Percentiles rank a stretch among this genome's conserved stretches.
These are phyloP conservation scores for Muschampia plurimacula DNA, from an alignment of 2,888 invertebrate genomes.

Conservation along the genomic window DNA sequence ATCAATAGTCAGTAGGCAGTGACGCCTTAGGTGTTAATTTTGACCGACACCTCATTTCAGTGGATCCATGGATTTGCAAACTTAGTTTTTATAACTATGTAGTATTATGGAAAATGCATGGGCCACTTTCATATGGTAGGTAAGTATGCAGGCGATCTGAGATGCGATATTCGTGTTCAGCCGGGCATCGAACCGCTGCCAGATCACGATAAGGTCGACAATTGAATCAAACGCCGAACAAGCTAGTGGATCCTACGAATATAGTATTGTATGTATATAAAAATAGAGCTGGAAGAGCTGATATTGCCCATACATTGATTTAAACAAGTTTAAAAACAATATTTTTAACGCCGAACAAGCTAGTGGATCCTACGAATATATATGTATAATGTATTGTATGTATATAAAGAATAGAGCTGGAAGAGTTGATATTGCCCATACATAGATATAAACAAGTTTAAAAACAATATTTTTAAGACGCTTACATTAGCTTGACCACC, in stretches of 20 bases:
- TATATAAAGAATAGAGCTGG: background rate
- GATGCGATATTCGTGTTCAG: constrained; percentile 34
- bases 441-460: background rate
- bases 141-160: constrained; percentile 19
- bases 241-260: background rate
- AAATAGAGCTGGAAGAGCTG: background rate
- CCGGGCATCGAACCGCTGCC: constrained; percentile 39
- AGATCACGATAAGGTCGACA: constrained; percentile 40
- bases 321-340: background rate
- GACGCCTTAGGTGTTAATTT: no score
- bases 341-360: background rate
- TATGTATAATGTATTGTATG: no score
- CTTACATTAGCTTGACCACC: no score
- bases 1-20: no score
- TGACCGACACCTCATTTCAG: no score
- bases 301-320: background rate
- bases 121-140: no score
- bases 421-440: background rate
- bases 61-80: no score
- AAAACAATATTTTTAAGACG: no score
- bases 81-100: no score
- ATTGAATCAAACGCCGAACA: constrained; percentile 39
- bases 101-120: no score
- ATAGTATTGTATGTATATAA: background rate
- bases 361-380: background rate